Percentiles rank a stretch among this genome's conserved stretches.
Conservation (phyloP, 2,113 vertebrate species). For the Atlantisia rogersi region DNA sequence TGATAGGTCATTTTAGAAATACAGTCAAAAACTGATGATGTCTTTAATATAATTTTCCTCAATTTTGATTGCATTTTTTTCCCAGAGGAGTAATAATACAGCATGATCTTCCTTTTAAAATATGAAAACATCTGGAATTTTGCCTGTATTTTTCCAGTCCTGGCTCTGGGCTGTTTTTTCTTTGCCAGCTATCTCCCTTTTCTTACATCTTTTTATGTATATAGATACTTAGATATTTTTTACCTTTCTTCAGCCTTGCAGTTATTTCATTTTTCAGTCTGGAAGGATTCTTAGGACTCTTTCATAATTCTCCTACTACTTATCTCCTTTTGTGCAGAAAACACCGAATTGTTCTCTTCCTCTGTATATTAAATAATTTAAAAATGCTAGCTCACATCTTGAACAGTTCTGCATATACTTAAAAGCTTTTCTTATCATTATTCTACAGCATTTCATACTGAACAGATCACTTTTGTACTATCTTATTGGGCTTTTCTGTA, state of each 20-base stretch:
- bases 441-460: background rate
- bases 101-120: background rate
- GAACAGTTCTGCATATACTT: background rate
- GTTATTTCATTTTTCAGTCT: background rate
- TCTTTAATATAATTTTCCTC: background rate
- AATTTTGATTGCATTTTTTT: background rate
- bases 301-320: background rate
- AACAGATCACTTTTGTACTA: background rate
- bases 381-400: background rate
- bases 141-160: background rate
- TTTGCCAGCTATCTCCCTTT: background rate
- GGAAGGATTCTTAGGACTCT: background rate
- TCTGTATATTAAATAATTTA: background rate
- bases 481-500: background rate
- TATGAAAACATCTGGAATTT: background rate
- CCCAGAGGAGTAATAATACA: background rate
- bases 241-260: background rate
- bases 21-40: background rate
- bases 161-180: background rate
- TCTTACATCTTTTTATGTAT: background rate
- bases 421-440: background rate
- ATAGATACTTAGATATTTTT: background rate
- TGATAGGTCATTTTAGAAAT: background rate
- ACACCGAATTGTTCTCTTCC: background rate
- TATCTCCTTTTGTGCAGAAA: background rate